phyloP scores from a whole-genome alignment of 2,113 vertebrate species.

The Bungarus multicinctus region DNA sequence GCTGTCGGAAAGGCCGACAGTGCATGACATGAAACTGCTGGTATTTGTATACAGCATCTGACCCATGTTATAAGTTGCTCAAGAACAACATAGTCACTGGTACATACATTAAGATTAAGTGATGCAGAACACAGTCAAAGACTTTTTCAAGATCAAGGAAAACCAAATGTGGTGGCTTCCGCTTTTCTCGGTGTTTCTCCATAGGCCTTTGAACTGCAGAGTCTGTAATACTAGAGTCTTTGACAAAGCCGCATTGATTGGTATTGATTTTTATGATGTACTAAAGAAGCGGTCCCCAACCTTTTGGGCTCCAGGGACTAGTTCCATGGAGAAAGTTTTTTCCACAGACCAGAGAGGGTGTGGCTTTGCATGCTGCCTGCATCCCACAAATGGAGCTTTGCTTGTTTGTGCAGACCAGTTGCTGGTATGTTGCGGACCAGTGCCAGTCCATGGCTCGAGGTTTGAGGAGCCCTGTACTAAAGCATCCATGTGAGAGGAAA shows the following conservation, averaged over 20 bases:
- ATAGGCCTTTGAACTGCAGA: neutral
- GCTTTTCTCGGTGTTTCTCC: neutral
- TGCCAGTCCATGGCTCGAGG: too few species aligned
- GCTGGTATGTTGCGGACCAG: too few species aligned
- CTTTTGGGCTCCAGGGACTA: too few species aligned
- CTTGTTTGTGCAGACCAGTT: too few species aligned
- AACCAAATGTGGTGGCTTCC: neutral
- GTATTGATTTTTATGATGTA: neutral
- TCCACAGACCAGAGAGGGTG: too few species aligned
- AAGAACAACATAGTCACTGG: neutral
- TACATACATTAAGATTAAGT: neutral
- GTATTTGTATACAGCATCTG: neutral
- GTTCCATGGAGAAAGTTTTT: too few species aligned
- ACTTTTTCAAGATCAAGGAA: neutral
- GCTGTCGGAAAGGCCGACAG: neutral
- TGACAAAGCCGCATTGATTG: neutral
- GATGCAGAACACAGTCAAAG: neutral
- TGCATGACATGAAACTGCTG: neutral
- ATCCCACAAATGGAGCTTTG: too few species aligned
- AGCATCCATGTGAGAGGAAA: neutral
- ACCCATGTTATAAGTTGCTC: neutral
- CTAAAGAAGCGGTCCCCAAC: neutral
- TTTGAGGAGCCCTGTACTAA: neutral
- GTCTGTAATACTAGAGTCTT: neutral
- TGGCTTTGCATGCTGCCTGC: too few species aligned